Conservation (phyloP, 1,140 invertebrate species). For the Holcopasites calliopsidis region DNA sequence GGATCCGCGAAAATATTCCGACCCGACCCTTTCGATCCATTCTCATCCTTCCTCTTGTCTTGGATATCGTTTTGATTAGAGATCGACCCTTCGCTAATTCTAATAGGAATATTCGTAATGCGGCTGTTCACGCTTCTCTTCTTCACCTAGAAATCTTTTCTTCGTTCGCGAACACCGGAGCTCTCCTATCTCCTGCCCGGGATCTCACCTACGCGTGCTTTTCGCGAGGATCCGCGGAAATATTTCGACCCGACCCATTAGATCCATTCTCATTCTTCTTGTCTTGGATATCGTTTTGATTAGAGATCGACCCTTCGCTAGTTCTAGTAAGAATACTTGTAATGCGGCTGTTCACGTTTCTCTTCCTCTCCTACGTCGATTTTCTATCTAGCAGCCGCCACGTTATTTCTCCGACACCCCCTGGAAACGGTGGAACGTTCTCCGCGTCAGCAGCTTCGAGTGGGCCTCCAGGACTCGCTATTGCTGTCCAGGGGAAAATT, state of each 20-base stretch:
- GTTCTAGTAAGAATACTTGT: neutral
- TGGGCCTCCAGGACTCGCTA: neutral
- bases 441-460: neutral
- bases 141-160: neutral
- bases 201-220: conserved; percentile 32
- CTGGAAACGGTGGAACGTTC: no score
- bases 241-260: conserved; percentile 14
- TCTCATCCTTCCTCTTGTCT: no score
- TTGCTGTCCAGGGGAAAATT: neutral
- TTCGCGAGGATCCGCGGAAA: conserved; percentile 17
- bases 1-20: conserved; percentile 28
- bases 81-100: neutral
- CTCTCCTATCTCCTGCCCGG: conserved; percentile 24
- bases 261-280: no score
- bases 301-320: neutral
- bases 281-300: conserved; percentile 8
- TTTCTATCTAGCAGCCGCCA: no score
- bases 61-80: conserved; percentile 6
- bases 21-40: neutral
- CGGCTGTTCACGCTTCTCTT: no score
- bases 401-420: no score
- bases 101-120: neutral
- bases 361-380: no score
- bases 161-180: conserved; percentile 12
- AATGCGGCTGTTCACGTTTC: no score